Percentiles rank a stretch among this genome's conserved stretches.
Evolutionary conservation across 2,797 vertebrate genomes (phyloP).

Genomic region (Capromys pilorides): DNA sequence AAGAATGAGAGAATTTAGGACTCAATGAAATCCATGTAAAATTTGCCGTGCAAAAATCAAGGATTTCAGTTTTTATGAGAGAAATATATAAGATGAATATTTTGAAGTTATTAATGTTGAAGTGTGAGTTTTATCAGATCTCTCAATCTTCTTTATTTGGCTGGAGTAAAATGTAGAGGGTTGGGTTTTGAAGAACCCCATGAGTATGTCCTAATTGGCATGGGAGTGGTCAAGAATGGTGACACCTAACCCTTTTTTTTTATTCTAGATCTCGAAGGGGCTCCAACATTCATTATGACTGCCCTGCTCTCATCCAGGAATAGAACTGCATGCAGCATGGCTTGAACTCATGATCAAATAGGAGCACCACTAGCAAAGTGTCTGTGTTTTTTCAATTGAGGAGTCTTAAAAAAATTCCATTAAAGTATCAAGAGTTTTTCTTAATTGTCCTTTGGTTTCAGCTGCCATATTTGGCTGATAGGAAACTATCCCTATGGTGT

Average conservation of each 20-base stretch:
- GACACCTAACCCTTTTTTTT: background rate
- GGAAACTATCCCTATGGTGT: background rate
- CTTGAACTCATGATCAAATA: background rate
- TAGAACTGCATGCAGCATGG: background rate
- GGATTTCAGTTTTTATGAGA: background rate
- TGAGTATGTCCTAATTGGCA: accelerated
- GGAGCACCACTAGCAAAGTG: background rate
- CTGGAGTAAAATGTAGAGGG: background rate
- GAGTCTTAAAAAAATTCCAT: background rate
- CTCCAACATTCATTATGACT: background rate
- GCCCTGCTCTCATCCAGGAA: background rate
- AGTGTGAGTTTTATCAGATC: background rate
- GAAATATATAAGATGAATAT: background rate
- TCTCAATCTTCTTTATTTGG: background rate
- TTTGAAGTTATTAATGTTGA: background rate
- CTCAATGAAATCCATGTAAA: background rate
- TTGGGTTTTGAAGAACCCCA: background rate
- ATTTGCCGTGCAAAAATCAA: background rate
- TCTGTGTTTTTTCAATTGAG: background rate
- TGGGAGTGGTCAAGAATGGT: background rate
- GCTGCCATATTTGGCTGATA: background rate
- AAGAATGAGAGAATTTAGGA: background rate
- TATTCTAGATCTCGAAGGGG: background rate
- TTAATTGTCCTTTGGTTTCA: background rate
- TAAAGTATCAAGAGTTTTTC: background rate